A percentile compares a stretch with the other conserved stretches of the same genome.
Conservation (phyloP, 1,140 invertebrate species). For the Acyrthosiphon pisum region DNA sequence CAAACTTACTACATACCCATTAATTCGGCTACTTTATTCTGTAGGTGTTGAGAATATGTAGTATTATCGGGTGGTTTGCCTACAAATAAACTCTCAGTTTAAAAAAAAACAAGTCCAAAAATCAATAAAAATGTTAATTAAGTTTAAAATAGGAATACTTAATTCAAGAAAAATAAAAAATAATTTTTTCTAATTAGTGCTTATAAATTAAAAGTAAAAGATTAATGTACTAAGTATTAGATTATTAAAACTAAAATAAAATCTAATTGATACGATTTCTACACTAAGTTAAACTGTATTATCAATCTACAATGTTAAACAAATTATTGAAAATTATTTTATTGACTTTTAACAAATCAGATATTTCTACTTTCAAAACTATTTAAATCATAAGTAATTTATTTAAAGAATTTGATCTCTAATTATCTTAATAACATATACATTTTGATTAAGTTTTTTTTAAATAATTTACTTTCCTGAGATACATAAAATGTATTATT, state of each 20-base stretch:
- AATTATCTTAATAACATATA: neutral
- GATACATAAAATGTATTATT: neutral
- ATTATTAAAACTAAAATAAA: constrained; percentile 19
- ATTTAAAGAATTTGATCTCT: neutral
- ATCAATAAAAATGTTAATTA: constrained; percentile 36
- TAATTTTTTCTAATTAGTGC: constrained; percentile 9
- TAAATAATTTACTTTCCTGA: neutral
- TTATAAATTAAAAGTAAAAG: neutral
- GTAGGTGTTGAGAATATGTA: constrained; percentile 67
- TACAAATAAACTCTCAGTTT: constrained; percentile 53
- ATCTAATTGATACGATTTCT: neutral
- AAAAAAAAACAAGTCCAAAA: constrained; percentile 33
- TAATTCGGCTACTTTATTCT: constrained; percentile 66
- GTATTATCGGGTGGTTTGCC: constrained; percentile 61
- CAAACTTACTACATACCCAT: constrained; percentile 66
- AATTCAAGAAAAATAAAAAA: constrained; percentile 20
- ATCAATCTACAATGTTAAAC: neutral
- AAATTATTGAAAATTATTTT: neutral
- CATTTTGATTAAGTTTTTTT: neutral
- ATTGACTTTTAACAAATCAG: neutral
- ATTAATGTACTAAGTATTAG: neutral
- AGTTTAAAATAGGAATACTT: constrained; percentile 18
- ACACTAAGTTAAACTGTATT: constrained; percentile 16
- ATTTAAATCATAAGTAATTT: neutral
- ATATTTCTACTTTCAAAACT: neutral